Conservation (phyloP, 2,888 invertebrate species). For the Dermolepida albohirtum region DNA sequence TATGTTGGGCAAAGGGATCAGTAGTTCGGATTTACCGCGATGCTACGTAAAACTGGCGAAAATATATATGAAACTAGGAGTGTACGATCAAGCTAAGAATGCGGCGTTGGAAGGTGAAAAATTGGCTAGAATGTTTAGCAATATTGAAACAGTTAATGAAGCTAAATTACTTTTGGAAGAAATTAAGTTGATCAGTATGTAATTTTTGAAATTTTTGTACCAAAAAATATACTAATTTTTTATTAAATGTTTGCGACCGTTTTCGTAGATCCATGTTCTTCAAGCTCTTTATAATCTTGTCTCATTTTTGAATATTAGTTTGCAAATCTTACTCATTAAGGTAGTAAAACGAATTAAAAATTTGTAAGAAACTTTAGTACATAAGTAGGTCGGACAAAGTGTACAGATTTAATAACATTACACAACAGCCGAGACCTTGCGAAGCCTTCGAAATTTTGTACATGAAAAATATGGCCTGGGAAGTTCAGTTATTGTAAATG, state of each 20-base stretch:
- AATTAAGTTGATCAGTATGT: constrained; percentile 28
- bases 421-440: no score
- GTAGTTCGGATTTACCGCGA: constrained; percentile 64
- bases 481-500: no score
- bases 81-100: constrained; percentile 58
- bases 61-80: constrained; percentile 61
- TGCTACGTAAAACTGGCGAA: constrained; percentile 64
- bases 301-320: no score
- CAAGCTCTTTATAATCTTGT: no score
- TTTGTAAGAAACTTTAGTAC: no score
- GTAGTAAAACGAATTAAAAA: no score
- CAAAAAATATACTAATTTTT: background rate
- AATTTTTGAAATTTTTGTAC: constrained; percentile 12
- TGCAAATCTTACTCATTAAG: no score
- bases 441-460: no score
- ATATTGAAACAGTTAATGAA: constrained; percentile 55
- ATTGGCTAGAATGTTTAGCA: constrained; percentile 59
- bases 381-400: no score
- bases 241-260: background rate
- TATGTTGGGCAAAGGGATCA: constrained; percentile 63
- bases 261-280: no score
- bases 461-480: no score
- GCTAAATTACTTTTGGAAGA: constrained; percentile 50
- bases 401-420: no score
- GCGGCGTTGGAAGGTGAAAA: constrained; percentile 61